Percentiles rank a stretch among this genome's conserved stretches.
Conservation (phyloP, 2,113 vertebrate species). For the Falco punctatus region DNA sequence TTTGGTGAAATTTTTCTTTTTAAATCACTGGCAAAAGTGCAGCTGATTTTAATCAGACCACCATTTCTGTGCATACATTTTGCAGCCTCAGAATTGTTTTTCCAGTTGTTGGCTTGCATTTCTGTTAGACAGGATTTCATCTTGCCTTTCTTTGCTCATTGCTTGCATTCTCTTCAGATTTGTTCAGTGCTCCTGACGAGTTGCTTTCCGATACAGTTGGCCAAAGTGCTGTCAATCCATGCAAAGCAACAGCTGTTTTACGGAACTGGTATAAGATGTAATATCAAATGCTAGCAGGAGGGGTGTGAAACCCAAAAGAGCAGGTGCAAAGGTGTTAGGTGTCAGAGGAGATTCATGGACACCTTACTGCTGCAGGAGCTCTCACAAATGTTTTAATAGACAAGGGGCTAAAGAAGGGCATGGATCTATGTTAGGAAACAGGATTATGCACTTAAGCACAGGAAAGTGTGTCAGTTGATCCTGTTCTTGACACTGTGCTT, state of each 20-base stretch:
- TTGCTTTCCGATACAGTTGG: neutral
- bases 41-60: neutral
- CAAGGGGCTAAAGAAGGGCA: neutral
- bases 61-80: neutral
- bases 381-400: constrained; percentile 39
- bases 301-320: constrained; percentile 56
- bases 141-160: neutral
- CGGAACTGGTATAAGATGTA: neutral
- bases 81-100: neutral
- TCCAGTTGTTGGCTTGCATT: neutral
- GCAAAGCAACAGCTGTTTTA: constrained; percentile 56
- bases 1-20: neutral
- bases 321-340: constrained; percentile 65
- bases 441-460: neutral
- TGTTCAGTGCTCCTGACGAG: neutral
- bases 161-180: neutral
- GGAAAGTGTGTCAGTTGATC: constrained; percentile 7
- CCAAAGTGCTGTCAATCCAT: constrained; percentile 38
- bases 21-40: neutral
- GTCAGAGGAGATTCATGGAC: constrained; percentile 5
- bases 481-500: neutral
- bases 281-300: constrained; percentile 37
- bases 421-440: constrained; percentile 20
- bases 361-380: neutral
- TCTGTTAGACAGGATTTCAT: neutral